Evolutionary conservation across 2,113 vertebrate species (phyloP).

Genomic region (Cygnus buccinator): DNA sequence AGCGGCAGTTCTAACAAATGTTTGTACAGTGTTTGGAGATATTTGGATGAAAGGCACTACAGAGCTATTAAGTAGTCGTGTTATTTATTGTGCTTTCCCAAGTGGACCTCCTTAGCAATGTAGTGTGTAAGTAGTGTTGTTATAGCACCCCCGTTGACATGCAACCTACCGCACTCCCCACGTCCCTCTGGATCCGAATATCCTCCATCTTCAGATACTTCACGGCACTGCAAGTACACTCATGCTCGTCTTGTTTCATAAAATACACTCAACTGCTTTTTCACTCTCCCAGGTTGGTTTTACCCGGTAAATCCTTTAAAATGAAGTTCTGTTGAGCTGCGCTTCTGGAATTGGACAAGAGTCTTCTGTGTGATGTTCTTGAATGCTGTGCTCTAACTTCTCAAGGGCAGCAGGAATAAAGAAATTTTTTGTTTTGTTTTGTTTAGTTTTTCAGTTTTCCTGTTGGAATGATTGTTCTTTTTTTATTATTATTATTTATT

Average conservation of each 20-base stretch:
- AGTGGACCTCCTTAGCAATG: not conserved
- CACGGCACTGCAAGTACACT: not conserved
- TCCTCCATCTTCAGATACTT: rapidly evolving
- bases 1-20: not conserved
- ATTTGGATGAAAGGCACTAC: not conserved
- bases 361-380: not conserved
- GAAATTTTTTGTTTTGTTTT: too few relatives aligned
- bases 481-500: too few relatives aligned
- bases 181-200: not conserved
- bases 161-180: not conserved
- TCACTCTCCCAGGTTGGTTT: not conserved
- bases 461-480: not conserved
- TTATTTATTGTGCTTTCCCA: constrained; percentile 29
- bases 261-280: not conserved
- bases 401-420: not conserved
- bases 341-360: not conserved
- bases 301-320: not conserved
- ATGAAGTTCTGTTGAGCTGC: not conserved
- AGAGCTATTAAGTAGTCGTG: not conserved
- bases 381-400: not conserved
- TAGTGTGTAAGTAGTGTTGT: not conserved
- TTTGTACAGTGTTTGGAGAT: not conserved
- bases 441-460: too few relatives aligned
- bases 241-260: not conserved
- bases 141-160: not conserved